Evolutionary conservation across 2,113 vertebrate genomes (phyloP), one percentile per base, ranked within the genome.

Genomic region (Pomatorhinus ruficollis): DNA sequence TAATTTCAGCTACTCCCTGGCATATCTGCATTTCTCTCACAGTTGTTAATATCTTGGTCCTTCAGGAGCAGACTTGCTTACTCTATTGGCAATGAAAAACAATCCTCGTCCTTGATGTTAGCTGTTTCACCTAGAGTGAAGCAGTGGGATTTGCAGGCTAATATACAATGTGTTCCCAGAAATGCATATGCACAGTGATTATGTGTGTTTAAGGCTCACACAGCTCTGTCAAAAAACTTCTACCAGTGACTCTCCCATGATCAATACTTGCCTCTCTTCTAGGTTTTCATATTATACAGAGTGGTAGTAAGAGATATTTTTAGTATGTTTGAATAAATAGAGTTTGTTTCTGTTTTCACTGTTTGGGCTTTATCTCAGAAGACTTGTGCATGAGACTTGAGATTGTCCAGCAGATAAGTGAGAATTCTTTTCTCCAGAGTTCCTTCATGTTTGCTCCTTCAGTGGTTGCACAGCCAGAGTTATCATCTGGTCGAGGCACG

Each of bases 101-200:
- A 83, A 9, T 57, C 39, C 9, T 85, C 61, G 52, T 61, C 54
- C 71, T 54, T 89, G 63, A 40, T 74, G 30, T 74, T 45, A 61
- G 40, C 49, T 30, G 5, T 80, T 76, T 86, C 63, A 74, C 27
- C 52, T 80, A 13, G 39, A 50, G 30, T 37, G 37, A 83, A 88
- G 35, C 39, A 42, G 17, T 64, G 61, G 28, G 9, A 37, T 79
- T 91, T 83, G 49, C 37, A 77, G 31, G 15, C 31, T 85, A 60
- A 47, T 31, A 49, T 10, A 31, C 24, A n/a, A 6, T 44, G 42
- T 54, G 21, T 85, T 83, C 47, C 52, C 56, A 78, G 52, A 92
- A 95, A 47, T 56, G 25, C 22, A 37, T 52, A 17, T 0, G 0
- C 1, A 0, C 2, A 2, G 39, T 60, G 24, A 77, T 24, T 65